Percentiles rank a stretch among this genome's conserved stretches.
Conservation (phyloP, 2,797 vertebrate genomes). For the Gymnocypris eckloni region DNA sequence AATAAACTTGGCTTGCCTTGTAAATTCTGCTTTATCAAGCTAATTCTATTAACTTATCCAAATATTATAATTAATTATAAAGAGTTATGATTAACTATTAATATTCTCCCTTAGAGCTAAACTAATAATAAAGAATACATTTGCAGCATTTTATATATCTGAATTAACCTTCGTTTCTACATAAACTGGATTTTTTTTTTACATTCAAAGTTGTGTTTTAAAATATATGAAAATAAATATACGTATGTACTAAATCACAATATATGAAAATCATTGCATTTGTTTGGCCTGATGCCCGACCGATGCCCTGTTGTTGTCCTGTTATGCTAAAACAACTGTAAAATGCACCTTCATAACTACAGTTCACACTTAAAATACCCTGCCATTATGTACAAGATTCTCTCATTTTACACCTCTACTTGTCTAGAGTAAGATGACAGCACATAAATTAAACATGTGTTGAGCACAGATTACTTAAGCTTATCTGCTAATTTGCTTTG, state of each 20-base stretch:
- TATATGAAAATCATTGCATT: neutral
- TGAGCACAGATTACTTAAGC: conserved; percentile 72
- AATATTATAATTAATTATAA: too few species aligned
- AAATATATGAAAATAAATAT: too few species aligned
- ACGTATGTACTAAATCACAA: neutral
- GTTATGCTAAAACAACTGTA: conserved; percentile 61
- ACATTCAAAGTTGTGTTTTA: too few species aligned
- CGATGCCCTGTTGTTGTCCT: conserved; percentile 13
- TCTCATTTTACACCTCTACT: conserved; percentile 70
- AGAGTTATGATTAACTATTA: too few species aligned
- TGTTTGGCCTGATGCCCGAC: conserved; percentile 5
- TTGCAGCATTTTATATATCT: too few species aligned
- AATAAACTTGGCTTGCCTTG: too few species aligned
- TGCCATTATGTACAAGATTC: conserved; percentile 66
- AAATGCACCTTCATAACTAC: conserved; percentile 68
- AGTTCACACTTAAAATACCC: conserved; percentile 78
- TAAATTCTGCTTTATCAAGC: too few species aligned
- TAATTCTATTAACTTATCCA: too few species aligned
- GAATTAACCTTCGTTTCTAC: too few species aligned
- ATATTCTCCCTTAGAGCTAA: too few species aligned
- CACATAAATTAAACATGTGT: conserved; percentile 77
- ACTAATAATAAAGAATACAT: too few species aligned
- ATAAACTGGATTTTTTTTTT: too few species aligned
- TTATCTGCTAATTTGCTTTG: conserved; percentile 64
- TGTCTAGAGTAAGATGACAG: conserved; percentile 70